A percentile compares a stretch with the other conserved stretches of the same genome.
phyloP scores from a whole-genome alignment of 2,797 vertebrate genomes.

The Strix occidentalis region DNA sequence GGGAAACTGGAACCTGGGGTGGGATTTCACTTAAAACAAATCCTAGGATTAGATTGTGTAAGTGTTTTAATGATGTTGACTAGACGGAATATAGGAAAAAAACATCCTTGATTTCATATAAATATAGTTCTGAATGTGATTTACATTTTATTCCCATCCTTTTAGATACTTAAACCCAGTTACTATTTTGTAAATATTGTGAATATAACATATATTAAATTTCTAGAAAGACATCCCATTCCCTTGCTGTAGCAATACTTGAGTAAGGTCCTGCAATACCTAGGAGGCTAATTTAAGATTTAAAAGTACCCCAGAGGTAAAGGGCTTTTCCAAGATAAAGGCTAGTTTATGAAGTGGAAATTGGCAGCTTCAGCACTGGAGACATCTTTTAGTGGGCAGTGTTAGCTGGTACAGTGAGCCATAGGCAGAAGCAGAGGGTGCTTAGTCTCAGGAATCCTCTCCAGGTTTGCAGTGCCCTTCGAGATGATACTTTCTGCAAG shows the following conservation, averaged over 20 bases:
- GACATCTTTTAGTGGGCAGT: neutral
- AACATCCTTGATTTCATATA: neutral
- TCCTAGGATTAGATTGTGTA: neutral
- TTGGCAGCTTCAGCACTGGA: neutral
- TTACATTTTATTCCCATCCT: neutral
- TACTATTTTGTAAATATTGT: neutral
- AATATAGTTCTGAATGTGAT: neutral
- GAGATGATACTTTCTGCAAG: fast-evolving
- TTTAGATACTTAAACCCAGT: neutral
- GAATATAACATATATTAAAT: neutral
- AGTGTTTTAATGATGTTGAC: neutral
- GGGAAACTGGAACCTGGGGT: fast-evolving
- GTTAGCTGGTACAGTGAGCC: neutral
- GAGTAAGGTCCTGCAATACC: neutral
- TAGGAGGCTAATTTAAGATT: neutral
- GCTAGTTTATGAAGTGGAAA: neutral
- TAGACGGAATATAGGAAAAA: neutral
- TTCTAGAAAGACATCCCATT: neutral
- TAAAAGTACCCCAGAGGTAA: neutral
- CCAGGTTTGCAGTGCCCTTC: neutral
- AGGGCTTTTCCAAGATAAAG: neutral
- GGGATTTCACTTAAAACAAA: neutral
- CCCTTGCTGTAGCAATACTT: neutral
- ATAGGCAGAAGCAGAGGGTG: neutral
- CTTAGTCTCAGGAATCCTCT: neutral